Percentiles rank a stretch among this genome's conserved stretches.
Evolutionary conservation across 2,797 vertebrate genomes (phyloP).

Genomic region (Oreortyx pictus): DNA sequence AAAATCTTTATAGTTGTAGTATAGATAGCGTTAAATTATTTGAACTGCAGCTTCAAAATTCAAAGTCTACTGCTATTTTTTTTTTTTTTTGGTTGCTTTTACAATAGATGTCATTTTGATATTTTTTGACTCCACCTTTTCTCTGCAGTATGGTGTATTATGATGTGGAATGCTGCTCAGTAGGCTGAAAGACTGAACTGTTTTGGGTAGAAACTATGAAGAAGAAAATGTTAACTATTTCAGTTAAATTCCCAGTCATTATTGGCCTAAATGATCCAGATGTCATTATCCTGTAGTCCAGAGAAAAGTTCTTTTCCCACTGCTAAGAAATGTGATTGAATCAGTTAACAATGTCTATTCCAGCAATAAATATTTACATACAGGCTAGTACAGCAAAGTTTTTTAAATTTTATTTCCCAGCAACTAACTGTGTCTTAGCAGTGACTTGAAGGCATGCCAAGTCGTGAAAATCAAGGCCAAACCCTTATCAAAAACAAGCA

Average conservation of each 20-base stretch:
- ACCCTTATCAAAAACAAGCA: not conserved
- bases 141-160: fast-evolving
- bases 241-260: not conserved
- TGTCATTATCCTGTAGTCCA: not conserved
- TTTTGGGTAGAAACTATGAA: not conserved
- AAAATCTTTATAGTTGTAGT: not conserved
- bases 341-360: slow-evolving; percentile 10
- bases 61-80: not conserved
- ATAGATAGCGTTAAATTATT: not conserved
- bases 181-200: not conserved
- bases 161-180: not conserved
- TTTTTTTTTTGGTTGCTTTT: not conserved
- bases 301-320: slow-evolving; percentile 13
- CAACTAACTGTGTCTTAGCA: slow-evolving; percentile 12
- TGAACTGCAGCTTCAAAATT: not conserved
- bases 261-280: not conserved
- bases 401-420: not conserved
- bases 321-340: slow-evolving; percentile 25
- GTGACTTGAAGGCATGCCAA: slow-evolving; percentile 43
- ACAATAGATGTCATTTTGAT: not conserved
- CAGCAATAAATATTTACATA: slow-evolving; percentile 14
- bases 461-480: slow-evolving; percentile 8
- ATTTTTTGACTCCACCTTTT: not conserved
- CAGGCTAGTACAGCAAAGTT: not conserved
- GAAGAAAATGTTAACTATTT: not conserved